Percentiles rank a stretch among this genome's conserved stretches.
Conservation (phyloP, 2,888 invertebrate genomes). For the Hoplodrina ambigua region DNA sequence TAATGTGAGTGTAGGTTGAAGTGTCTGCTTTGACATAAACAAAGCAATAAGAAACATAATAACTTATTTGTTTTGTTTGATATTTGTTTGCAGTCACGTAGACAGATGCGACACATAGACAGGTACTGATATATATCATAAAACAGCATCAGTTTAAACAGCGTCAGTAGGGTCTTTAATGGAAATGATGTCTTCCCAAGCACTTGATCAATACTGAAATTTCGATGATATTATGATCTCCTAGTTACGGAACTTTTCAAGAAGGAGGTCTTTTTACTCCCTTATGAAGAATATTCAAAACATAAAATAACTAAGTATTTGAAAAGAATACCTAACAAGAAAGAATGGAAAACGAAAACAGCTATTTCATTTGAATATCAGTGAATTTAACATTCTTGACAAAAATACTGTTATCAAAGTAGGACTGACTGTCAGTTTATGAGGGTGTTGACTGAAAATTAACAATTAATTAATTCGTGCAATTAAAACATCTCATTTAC, state of each 20-base stretch:
- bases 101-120: background rate
- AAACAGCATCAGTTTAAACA: no score
- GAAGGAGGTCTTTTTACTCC: no score
- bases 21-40: slow-evolving; percentile 13
- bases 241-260: background rate
- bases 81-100: slow-evolving; percentile 45
- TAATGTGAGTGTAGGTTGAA: slow-evolving; percentile 16
- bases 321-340: background rate
- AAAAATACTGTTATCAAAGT: slow-evolving; percentile 46
- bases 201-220: background rate
- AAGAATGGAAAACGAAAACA: background rate
- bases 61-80: slow-evolving; percentile 2
- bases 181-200: background rate
- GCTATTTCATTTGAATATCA: background rate
- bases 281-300: background rate
- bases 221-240: background rate
- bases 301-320: background rate
- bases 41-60: slow-evolving; percentile 11
- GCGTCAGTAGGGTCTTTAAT: background rate
- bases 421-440: slow-evolving; percentile 26
- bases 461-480: slow-evolving; percentile 38
- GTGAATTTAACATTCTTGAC: slow-evolving; percentile 10
- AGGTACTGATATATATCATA: background rate
- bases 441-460: slow-evolving; percentile 46
- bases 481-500: slow-evolving; percentile 33